These are phyloP conservation scores for Clarias pachynema DNA, from an alignment of 2,797 vertebrate species.

Conservation along the genomic window DNA sequence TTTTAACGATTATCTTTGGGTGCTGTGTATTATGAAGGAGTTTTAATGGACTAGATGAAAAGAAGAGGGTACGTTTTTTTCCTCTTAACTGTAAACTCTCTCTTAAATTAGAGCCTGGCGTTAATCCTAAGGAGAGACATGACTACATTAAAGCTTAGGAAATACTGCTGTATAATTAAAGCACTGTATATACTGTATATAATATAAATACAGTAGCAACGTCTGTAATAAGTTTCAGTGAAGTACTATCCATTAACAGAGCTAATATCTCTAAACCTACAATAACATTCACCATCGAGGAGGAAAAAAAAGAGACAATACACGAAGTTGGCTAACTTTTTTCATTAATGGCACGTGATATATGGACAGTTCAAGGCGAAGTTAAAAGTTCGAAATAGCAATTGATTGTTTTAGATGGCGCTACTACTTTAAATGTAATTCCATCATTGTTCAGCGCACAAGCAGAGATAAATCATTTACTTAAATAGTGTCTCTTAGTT, in stretches of 20 bases:
- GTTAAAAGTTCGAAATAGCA: constrained; percentile 58
- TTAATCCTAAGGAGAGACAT: background rate
- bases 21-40: constrained; percentile 49
- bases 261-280: background rate
- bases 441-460: constrained; percentile 63
- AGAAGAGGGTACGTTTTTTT: constrained; percentile 15
- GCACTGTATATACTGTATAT: background rate
- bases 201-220: background rate
- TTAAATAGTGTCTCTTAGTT: constrained; percentile 77
- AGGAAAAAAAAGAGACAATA: background rate
- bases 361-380: constrained; percentile 55
- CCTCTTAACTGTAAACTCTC: constrained; percentile 34
- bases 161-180: background rate
- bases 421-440: constrained; percentile 60
- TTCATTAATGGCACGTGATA: constrained; percentile 45
- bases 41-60: constrained; percentile 10
- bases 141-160: background rate
- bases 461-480: constrained; percentile 68
- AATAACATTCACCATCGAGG: background rate
- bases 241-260: background rate
- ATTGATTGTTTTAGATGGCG: constrained; percentile 57
- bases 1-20: constrained; percentile 66
- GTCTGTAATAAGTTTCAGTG: background rate
- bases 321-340: constrained; percentile 13
- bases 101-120: background rate